These are phyloP conservation scores for Syrrhaptes paradoxus DNA, from an alignment of 2,113 vertebrate genomes.

Conservation along the genomic window DNA sequence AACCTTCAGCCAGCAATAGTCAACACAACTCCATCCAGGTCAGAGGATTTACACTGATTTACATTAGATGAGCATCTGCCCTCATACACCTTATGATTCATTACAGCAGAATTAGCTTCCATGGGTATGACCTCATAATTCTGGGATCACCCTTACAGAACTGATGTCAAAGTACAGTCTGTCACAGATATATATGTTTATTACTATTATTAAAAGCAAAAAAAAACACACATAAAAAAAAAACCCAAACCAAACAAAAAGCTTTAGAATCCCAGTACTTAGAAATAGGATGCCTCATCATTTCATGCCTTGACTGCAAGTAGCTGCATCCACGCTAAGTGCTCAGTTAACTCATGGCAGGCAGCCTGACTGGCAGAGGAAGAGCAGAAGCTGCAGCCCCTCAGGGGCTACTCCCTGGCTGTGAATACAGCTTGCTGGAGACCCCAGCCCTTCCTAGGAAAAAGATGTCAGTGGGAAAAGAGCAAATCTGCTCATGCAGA, in stretches of 20 bases:
- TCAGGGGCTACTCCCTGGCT: background rate
- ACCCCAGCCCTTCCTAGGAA: background rate
- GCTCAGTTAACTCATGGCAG: background rate
- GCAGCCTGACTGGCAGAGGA: background rate
- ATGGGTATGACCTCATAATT: background rate
- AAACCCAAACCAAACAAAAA: background rate
- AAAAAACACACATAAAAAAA: background rate
- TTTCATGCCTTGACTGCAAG: background rate
- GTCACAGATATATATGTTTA: background rate
- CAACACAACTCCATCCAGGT: background rate
- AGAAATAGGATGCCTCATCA: background rate
- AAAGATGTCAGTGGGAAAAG: background rate
- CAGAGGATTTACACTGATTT: background rate
- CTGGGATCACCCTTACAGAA: background rate
- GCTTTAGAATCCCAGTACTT: background rate
- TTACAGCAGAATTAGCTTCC: background rate
- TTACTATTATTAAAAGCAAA: background rate
- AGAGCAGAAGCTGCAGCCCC: background rate
- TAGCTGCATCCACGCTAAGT: background rate
- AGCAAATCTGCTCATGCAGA: background rate
- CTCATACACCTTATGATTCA: background rate
- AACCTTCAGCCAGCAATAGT: background rate
- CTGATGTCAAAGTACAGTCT: background rate
- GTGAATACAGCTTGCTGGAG: background rate
- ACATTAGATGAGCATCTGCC: background rate